Evolutionary conservation across 2,888 invertebrate genomes (phyloP).

Genomic region (Clitarchus hookeri): DNA sequence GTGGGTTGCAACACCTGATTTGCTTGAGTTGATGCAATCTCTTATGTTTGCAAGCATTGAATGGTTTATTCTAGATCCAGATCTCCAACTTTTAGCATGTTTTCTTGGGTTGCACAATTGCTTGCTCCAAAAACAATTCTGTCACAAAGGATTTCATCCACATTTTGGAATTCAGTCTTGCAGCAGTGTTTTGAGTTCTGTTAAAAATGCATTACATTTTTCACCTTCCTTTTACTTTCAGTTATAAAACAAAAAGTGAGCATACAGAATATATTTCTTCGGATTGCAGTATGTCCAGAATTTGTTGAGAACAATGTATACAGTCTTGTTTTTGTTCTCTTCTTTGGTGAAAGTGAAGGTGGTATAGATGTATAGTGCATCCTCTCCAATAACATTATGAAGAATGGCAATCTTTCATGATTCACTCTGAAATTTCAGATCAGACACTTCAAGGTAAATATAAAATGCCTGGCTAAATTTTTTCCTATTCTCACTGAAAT

Average conservation of each 20-base stretch:
- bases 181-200: neutral
- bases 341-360: neutral
- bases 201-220: neutral
- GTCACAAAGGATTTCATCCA: neutral
- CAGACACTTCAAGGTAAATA: neutral
- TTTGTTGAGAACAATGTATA: neutral
- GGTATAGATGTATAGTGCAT: neutral
- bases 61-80: neutral
- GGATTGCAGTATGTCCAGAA: neutral
- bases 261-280: neutral
- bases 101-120: neutral
- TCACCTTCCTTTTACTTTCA: neutral
- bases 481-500: neutral
- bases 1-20: neutral
- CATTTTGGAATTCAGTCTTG: neutral
- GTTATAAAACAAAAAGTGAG: neutral
- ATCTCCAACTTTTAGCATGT: neutral
- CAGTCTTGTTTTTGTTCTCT: neutral
- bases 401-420: neutral
- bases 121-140: neutral
- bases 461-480: neutral
- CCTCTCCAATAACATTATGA: neutral
- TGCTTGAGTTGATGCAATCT: neutral
- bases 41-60: neutral
- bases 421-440: neutral